Percentiles rank a stretch among this genome's conserved stretches.
These are phyloP conservation scores for Trichopria drosophilae DNA, from an alignment of 2,888 invertebrate species.

Conservation along the genomic window DNA sequence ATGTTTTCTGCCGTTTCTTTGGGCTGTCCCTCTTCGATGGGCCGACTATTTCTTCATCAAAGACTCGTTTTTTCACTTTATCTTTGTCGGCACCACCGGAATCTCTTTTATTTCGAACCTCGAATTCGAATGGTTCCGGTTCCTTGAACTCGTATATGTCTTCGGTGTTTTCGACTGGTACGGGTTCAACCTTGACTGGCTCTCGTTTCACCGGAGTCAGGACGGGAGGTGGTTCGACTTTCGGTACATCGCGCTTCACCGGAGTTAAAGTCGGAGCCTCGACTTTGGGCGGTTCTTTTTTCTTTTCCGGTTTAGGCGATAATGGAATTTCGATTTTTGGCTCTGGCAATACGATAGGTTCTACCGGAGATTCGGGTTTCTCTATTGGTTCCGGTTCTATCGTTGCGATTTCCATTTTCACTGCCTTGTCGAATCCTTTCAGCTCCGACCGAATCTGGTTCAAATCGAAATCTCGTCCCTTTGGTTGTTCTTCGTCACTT, in stretches of 20 bases:
- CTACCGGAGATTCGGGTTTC: slow-evolving; percentile 57
- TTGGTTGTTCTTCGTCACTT: slow-evolving; percentile 62
- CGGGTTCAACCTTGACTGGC: slow-evolving; percentile 18
- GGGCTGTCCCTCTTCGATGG: slow-evolving; percentile 52
- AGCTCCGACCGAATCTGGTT: slow-evolving; percentile 83
- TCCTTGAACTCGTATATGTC: slow-evolving; percentile 89
- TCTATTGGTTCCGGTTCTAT: slow-evolving; percentile 61
- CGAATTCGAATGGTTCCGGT: slow-evolving; percentile 85
- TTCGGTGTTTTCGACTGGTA: slow-evolving; percentile 48
- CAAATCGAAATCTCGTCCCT: slow-evolving; percentile 78
- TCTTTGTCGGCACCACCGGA: slow-evolving; percentile 45
- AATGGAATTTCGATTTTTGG: slow-evolving; percentile 53
- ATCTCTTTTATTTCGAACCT: slow-evolving; percentile 61
- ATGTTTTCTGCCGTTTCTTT: slow-evolving; percentile 52
- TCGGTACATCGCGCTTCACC: slow-evolving; percentile 32
- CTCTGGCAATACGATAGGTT: slow-evolving; percentile 35
- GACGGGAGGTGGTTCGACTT: slow-evolving; percentile 34
- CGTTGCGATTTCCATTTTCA: slow-evolving; percentile 59
- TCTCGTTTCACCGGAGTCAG: slow-evolving; percentile 26
- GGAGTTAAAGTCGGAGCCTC: slow-evolving; percentile 29
- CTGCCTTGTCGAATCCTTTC: slow-evolving; percentile 73
- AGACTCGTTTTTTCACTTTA: slow-evolving; percentile 51
- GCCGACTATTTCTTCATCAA: slow-evolving; percentile 47
- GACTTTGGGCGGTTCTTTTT: slow-evolving; percentile 49
- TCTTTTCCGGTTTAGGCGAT: slow-evolving; percentile 48